phyloP scores from a whole-genome alignment of 2,113 vertebrate species.

The Chaenocephalus aceratus region DNA sequence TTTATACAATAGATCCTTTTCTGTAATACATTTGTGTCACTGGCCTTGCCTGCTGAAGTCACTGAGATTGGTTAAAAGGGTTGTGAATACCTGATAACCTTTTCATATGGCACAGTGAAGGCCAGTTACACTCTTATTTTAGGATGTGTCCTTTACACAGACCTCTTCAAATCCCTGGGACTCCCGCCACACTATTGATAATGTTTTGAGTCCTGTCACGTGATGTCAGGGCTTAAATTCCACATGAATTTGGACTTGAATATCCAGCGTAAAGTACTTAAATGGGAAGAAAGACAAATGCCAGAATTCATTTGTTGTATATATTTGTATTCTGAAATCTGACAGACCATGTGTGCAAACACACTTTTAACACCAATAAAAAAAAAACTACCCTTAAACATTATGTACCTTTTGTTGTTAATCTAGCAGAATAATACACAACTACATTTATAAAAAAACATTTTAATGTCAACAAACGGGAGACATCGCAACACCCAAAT shows the following conservation, averaged over 20 bases:
- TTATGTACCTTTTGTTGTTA: not conserved
- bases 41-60: conserved; percentile 45
- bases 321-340: conserved; percentile 70
- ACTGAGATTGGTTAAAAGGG: conserved; percentile 11
- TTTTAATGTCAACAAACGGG: conserved; percentile 4
- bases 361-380: conserved; percentile 59
- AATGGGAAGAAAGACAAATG: conserved; percentile 19
- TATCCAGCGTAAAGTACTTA: conserved; percentile 2
- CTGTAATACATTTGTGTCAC: conserved; percentile 49
- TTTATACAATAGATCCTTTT: conserved; percentile 61
- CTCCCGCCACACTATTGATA: conserved; percentile 8
- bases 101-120: conserved; percentile 36
- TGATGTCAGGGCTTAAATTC: not conserved
- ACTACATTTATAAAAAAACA: not conserved
- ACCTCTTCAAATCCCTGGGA: conserved; percentile 7
- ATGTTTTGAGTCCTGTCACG: conserved; percentile 8
- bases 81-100: conserved; percentile 18
- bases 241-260: conserved; percentile 8
- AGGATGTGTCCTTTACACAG: not conserved
- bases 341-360: conserved; percentile 16
- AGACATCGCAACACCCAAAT: not conserved
- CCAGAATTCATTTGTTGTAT: conserved; percentile 54
- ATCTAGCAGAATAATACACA: not conserved
- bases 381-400: conserved; percentile 3
- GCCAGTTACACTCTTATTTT: conserved; percentile 38